Evolutionary conservation across 2,797 vertebrate genomes (phyloP).

Genomic region (Halcyon leucocephala): DNA sequence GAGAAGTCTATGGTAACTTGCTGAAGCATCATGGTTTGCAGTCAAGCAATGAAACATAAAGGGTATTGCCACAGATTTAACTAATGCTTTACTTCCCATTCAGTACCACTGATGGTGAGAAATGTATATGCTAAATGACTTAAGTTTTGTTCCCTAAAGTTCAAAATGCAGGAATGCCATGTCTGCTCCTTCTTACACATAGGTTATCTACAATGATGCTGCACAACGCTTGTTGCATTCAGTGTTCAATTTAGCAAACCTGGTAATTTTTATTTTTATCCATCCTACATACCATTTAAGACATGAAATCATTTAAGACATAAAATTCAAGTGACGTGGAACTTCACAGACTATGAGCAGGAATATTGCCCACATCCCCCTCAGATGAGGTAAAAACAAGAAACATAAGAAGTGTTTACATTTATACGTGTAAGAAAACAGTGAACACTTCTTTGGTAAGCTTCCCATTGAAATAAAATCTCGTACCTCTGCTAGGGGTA

Average conservation of each 20-base stretch:
- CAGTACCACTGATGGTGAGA: background rate
- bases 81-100: background rate
- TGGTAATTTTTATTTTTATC: background rate
- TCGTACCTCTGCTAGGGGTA: background rate
- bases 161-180: background rate
- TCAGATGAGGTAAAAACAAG: background rate
- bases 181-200: accelerated
- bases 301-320: background rate
- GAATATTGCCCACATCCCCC: accelerated
- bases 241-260: background rate
- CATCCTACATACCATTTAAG: background rate
- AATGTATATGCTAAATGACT: background rate
- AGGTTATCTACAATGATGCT: background rate
- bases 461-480: background rate
- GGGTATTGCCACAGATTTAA: background rate
- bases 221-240: background rate
- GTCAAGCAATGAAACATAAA: background rate
- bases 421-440: background rate
- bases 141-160: background rate
- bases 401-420: background rate
- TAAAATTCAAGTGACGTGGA: background rate
- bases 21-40: background rate
- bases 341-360: background rate
- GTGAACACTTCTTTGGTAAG: background rate
- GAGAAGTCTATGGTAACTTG: background rate